phyloP scores from a whole-genome alignment of 1,140 invertebrate genomes.

The Drosophila malerkotliana region DNA sequence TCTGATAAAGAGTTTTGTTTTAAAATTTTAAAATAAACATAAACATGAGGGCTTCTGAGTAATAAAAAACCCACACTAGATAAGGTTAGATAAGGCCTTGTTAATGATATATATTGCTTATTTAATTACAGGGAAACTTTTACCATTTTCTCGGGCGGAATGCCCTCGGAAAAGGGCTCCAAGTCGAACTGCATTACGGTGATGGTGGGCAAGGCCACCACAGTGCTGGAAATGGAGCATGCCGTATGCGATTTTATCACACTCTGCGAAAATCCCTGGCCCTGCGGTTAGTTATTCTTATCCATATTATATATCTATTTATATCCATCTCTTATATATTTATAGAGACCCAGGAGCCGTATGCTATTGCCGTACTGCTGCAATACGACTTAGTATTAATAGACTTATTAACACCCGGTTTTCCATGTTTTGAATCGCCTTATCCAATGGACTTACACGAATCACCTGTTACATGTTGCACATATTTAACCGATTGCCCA shows the following conservation, averaged over 20 bases:
- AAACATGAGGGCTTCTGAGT: too few relatives aligned
- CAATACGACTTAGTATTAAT: conserved; percentile 99
- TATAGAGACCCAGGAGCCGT: conserved; percentile 97
- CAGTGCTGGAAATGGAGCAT: conserved; percentile 99
- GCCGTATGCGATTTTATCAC: conserved; percentile 98
- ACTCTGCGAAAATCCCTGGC: conserved; percentile 96
- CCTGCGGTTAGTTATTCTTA: conserved; percentile 88
- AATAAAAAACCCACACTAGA: not conserved
- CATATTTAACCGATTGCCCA: conserved; percentile 98
- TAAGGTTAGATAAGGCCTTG: too few relatives aligned
- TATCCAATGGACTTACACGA: conserved; percentile 99
- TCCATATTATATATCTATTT: too few relatives aligned
- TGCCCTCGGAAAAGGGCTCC: conserved; percentile 94
- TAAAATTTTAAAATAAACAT: too few relatives aligned
- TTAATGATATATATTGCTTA: too few relatives aligned
- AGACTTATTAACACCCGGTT: conserved; percentile 96
- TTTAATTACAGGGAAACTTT: conserved; percentile 89
- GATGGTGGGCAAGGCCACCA: conserved; percentile 95
- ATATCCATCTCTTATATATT: not conserved
- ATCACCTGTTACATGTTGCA: conserved; percentile 97
- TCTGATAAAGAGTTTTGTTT: not conserved
- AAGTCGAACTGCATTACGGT: conserved; percentile 97
- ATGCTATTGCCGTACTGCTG: conserved; percentile 97
- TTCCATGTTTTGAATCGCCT: conserved; percentile 99
- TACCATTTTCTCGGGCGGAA: conserved; percentile 97